These are phyloP conservation scores for Drosophila sp. DNA, from an alignment of 1,140 invertebrate genomes.

Conservation along the genomic window DNA sequence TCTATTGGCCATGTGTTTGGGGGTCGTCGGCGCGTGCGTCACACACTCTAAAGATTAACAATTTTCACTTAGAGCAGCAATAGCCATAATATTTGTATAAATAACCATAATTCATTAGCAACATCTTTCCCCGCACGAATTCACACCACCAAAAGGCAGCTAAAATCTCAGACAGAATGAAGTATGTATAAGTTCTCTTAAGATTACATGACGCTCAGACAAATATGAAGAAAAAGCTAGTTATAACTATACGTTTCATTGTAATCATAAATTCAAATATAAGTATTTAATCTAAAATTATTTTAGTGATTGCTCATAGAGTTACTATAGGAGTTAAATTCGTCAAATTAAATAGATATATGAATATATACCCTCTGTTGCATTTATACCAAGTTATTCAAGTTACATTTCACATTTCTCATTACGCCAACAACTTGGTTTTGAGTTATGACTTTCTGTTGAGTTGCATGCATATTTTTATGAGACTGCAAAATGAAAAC, in stretches of 20 bases:
- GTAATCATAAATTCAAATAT: not conserved
- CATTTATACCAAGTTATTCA: no score
- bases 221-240: no score
- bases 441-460: slow-evolving; percentile 57
- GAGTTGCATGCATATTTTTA: slow-evolving; percentile 57
- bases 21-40: slow-evolving; percentile 19
- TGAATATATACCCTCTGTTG: no score
- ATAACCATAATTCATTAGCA: slow-evolving; percentile 56
- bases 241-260: no score
- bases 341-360: no score
- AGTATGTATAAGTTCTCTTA: not conserved
- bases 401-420: slow-evolving; percentile 12
- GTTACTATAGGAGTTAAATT: no score
- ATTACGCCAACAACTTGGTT: slow-evolving; percentile 28
- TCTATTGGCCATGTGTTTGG: slow-evolving; percentile 52
- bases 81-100: slow-evolving; percentile 47
- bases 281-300: no score
- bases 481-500: slow-evolving; percentile 7
- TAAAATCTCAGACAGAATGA: slow-evolving; percentile 5
- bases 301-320: no score
- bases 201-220: no score
- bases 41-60: slow-evolving; percentile 39
- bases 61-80: slow-evolving; percentile 45
- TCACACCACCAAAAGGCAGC: slow-evolving; percentile 19
- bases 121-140: slow-evolving; percentile 13